Conservation (phyloP, 92 coral and sea anemone species). For the Meandrina meandrites region DNA sequence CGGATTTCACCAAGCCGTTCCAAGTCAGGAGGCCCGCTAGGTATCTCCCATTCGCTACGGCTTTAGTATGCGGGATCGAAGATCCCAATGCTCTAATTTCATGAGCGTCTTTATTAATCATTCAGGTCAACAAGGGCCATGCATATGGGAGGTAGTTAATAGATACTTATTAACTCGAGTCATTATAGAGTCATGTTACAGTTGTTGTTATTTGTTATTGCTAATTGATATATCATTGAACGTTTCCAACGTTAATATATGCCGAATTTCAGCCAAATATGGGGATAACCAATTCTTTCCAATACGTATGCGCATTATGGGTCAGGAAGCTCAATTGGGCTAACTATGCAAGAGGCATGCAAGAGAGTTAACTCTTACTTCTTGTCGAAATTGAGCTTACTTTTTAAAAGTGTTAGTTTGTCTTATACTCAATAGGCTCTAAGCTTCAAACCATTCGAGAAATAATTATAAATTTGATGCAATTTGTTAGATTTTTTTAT, state of each 20-base stretch:
- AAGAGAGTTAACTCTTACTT: too few relatives aligned
- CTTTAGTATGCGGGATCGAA: slow-evolving; percentile 74
- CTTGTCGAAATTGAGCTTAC: too few relatives aligned
- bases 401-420: too few relatives aligned
- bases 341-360: too few relatives aligned
- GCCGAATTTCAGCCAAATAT: too few relatives aligned
- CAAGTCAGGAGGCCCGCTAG: slow-evolving; percentile 96
- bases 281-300: not conserved
- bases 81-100: slow-evolving; percentile 5
- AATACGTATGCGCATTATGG: not conserved
- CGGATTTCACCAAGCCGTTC: slow-evolving; percentile 92
- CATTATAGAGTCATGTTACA: not conserved
- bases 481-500: too few relatives aligned
- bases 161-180: not conserved
- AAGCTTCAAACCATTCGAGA: too few relatives aligned
- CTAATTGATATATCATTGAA: too few relatives aligned
- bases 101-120: not conserved
- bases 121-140: not conserved
- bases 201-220: not conserved
- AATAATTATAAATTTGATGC: too few relatives aligned
- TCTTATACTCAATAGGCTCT: too few relatives aligned
- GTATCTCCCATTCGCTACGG: slow-evolving; percentile 93
- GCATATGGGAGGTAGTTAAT: slow-evolving; percentile 9
- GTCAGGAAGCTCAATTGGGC: not conserved
- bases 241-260: not conserved